These are phyloP conservation scores for Solea senegalensis DNA, from an alignment of 2,113 vertebrate species.

Conservation along the genomic window DNA sequence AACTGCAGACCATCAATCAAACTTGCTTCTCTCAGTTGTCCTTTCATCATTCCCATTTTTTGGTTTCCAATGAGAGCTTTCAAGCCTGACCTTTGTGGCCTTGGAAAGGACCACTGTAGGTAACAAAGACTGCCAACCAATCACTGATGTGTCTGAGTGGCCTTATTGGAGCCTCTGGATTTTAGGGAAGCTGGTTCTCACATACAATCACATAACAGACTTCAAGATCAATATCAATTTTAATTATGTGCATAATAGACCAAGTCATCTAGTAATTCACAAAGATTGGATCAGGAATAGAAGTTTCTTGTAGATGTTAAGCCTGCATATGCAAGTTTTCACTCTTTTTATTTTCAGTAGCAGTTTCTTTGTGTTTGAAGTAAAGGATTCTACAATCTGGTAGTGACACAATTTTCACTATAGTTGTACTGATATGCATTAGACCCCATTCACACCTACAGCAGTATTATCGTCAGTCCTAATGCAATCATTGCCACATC, in stretches of 20 bases:
- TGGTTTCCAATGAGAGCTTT: constrained; percentile 63
- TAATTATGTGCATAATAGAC: background rate
- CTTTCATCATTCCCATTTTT: constrained; percentile 57
- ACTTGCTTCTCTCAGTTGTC: constrained; percentile 50
- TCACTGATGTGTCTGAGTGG: constrained; percentile 43
- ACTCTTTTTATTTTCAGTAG: too few species aligned
- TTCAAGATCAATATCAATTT: background rate
- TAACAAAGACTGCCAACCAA: constrained; percentile 64
- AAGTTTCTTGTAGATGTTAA: too few species aligned
- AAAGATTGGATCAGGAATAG: too few species aligned
- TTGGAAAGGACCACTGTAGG: constrained; percentile 63
- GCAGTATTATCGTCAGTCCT: too few species aligned
- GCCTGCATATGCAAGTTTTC: too few species aligned
- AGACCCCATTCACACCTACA: too few species aligned
- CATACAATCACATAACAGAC: background rate
- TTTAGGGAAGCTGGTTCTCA: constrained; percentile 29
- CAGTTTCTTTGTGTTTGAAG: too few species aligned
- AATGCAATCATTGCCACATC: too few species aligned
- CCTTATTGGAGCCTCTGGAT: constrained; percentile 52
- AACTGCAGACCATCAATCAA: constrained; percentile 64
- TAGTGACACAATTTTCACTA: too few species aligned
- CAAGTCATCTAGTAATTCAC: too few species aligned
- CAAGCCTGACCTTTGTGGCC: constrained; percentile 62
- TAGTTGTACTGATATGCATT: too few species aligned
- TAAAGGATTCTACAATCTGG: too few species aligned